A percentile compares a stretch with the other conserved stretches of the same genome.
These are phyloP conservation scores for Eristalis tenax DNA, from an alignment of 2,888 invertebrate species.

Conservation along the genomic window DNA sequence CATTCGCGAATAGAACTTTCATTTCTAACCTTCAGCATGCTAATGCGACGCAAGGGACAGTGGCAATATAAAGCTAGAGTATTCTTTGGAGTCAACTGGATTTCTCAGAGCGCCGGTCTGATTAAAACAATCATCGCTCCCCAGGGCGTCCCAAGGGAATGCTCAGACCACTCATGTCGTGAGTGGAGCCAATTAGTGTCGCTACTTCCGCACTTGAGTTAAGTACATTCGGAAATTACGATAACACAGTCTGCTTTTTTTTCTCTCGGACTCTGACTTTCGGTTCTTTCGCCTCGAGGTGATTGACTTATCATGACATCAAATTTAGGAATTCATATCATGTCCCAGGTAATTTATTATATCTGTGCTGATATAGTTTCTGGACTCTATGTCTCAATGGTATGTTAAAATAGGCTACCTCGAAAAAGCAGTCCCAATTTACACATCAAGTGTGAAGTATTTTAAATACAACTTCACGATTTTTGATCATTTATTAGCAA, in stretches of 20 bases:
- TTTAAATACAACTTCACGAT: constrained; percentile 24
- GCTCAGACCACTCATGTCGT: constrained; percentile 22
- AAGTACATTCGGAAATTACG: constrained; percentile 16
- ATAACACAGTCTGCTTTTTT: neutral
- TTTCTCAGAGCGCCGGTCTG: neutral
- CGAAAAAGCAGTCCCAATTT: neutral
- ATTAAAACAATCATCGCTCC: constrained; percentile 27
- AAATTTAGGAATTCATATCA: neutral
- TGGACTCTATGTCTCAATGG: neutral
- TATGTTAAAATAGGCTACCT: neutral
- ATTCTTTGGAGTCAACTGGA: neutral
- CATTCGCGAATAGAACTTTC: constrained; percentile 54
- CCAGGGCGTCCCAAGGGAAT: constrained; percentile 7
- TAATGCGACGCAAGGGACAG: neutral
- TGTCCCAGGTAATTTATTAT: neutral
- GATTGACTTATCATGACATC: neutral
- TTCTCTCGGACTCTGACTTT: neutral
- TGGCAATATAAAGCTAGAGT: too few relatives aligned
- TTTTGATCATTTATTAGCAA: constrained; percentile 19
- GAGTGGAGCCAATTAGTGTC: constrained; percentile 23
- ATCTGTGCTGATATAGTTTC: neutral
- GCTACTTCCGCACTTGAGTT: constrained; percentile 28
- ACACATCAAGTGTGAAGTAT: neutral
- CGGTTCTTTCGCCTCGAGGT: neutral
- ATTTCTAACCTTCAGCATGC: constrained; percentile 54